Evolutionary conservation across 2,113 vertebrate genomes (phyloP).

Genomic region (Cheilinus undulatus): DNA sequence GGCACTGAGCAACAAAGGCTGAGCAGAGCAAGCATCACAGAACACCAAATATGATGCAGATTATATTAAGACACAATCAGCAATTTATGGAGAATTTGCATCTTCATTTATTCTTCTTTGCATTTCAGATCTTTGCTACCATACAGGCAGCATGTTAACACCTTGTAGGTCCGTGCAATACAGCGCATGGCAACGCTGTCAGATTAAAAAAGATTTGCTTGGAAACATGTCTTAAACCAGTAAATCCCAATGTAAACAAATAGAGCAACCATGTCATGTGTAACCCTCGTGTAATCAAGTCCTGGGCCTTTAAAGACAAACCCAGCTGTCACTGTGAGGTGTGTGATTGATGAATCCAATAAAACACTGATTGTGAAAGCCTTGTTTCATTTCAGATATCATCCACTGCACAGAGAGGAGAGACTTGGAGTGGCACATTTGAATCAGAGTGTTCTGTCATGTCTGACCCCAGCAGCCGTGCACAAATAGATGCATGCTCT

Average conservation of each 20-base stretch:
- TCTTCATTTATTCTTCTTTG: background rate
- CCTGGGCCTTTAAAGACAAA: slow-evolving; percentile 34
- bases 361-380: slow-evolving; percentile 61
- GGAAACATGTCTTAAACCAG: slow-evolving; percentile 4
- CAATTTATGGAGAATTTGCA: slow-evolving; percentile 6
- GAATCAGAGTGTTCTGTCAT: slow-evolving; percentile 60
- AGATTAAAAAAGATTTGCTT: background rate
- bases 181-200: background rate
- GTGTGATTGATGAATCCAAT: slow-evolving; percentile 70
- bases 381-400: slow-evolving; percentile 52
- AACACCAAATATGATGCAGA: background rate
- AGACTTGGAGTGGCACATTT: slow-evolving; percentile 51
- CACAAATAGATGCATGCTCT: slow-evolving; percentile 56
- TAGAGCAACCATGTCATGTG: slow-evolving; percentile 5
- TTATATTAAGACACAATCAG: slow-evolving; percentile 17
- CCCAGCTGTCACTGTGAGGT: slow-evolving; percentile 38
- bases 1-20: slow-evolving; percentile 22
- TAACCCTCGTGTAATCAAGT: slow-evolving; percentile 36
- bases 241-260: slow-evolving; percentile 27
- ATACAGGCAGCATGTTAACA: background rate
- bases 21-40: slow-evolving; percentile 8
- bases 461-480: slow-evolving; percentile 42
- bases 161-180: background rate
- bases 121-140: background rate
- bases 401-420: slow-evolving; percentile 19